A percentile compares a stretch with the other conserved stretches of the same genome.
Conservation (phyloP, 92 coral and sea anemone genomes). For the Diadumene lineata region DNA sequence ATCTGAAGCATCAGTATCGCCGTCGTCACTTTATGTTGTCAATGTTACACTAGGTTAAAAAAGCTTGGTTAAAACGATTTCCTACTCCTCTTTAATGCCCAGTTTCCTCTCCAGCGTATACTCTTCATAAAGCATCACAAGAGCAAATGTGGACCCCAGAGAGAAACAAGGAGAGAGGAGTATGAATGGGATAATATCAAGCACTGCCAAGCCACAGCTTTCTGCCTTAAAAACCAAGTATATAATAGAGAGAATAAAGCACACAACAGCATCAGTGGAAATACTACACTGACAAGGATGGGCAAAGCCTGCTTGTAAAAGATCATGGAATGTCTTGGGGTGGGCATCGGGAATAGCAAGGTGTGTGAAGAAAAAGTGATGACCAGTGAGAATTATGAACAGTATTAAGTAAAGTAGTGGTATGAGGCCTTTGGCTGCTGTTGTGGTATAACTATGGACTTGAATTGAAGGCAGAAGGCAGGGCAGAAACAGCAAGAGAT, state of each 20-base stretch:
- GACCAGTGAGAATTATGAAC: slow-evolving; percentile 32
- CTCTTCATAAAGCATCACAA: slow-evolving; percentile 56
- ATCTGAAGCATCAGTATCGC: no score
- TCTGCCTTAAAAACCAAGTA: slow-evolving; percentile 33
- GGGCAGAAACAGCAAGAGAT: slow-evolving; percentile 49
- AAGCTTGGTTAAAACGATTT: no score
- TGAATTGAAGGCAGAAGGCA: slow-evolving; percentile 52
- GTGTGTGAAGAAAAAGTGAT: slow-evolving; percentile 53
- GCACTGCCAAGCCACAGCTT: background rate
- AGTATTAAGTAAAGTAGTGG: slow-evolving; percentile 33
- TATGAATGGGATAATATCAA: slow-evolving; percentile 35
- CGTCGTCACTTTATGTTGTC: no score
- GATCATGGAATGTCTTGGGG: slow-evolving; percentile 22
- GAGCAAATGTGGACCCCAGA: slow-evolving; percentile 55
- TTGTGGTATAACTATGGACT: slow-evolving; percentile 9
- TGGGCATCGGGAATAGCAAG: slow-evolving; percentile 32
- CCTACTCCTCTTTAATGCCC: slow-evolving; percentile 28
- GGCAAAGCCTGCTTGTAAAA: slow-evolving; percentile 29
- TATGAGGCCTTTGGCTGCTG: slow-evolving; percentile 19
- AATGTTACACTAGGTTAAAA: no score
- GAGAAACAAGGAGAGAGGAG: slow-evolving; percentile 57
- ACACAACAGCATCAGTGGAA: slow-evolving; percentile 42
- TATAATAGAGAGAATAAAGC: slow-evolving; percentile 37
- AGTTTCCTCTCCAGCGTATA: slow-evolving; percentile 19
- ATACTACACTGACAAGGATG: slow-evolving; percentile 36